Conservation (phyloP, 2,797 vertebrate species). For the Geotrypetes seraphini region DNA sequence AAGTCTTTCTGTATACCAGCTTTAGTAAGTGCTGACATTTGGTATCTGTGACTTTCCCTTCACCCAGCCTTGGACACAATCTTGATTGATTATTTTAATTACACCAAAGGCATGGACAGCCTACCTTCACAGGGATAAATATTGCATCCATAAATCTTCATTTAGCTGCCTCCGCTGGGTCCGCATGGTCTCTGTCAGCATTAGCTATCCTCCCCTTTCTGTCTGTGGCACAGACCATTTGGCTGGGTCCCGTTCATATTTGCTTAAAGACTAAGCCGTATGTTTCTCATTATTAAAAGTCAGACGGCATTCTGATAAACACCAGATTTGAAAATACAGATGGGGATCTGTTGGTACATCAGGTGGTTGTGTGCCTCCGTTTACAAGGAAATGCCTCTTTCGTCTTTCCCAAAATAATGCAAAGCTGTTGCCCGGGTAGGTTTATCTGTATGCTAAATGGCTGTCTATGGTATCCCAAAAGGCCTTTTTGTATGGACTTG, state of each 20-base stretch:
- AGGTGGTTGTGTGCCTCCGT: conserved; percentile 5
- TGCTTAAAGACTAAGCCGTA: conserved; percentile 6
- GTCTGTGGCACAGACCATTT: conserved; percentile 1
- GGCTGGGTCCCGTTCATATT: neutral
- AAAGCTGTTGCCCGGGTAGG: neutral
- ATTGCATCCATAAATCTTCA: conserved; percentile 66
- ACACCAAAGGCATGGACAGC: conserved; percentile 41
- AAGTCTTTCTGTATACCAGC: neutral
- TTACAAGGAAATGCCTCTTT: too few species aligned
- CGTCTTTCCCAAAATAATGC: conserved; percentile 3
- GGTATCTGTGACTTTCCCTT: neutral
- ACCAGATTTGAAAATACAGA: neutral
- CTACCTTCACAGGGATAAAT: conserved; percentile 25
- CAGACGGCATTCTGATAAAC: neutral
- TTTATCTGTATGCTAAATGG: conserved; percentile 11
- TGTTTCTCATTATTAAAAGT: neutral
- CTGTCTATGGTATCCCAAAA: conserved; percentile 16
- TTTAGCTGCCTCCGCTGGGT: conserved; percentile 19
- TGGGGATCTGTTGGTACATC: conserved; percentile 1
- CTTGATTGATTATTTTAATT: conserved; percentile 76
- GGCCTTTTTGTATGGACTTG: conserved; percentile 14
- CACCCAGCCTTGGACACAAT: conserved; percentile 25
- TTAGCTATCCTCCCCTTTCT: neutral
- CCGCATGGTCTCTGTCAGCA: neutral
- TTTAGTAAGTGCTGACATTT: conserved; percentile 27